Evolutionary conservation across 2,888 invertebrate species (phyloP).

Genomic region (Penaeus monodon): DNA sequence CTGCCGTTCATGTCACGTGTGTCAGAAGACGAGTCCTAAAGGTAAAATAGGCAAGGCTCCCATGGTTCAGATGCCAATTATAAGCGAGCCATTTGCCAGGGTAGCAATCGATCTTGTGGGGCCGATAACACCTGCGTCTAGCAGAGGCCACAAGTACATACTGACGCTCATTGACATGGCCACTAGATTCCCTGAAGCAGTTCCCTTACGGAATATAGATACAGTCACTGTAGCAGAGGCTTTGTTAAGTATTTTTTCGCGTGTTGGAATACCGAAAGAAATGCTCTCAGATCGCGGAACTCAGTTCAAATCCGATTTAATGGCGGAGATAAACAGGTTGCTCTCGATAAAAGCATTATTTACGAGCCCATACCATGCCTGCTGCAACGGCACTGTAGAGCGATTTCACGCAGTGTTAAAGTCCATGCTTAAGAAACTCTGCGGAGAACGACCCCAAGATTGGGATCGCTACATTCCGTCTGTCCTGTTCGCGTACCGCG

Average conservation of each 20-base stretch:
- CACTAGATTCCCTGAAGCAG: conserved; percentile 26
- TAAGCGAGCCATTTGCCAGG: conserved; percentile 17
- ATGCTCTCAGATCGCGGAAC: conserved; percentile 14
- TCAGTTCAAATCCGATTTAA: not conserved
- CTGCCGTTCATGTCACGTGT: not conserved
- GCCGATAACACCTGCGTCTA: not conserved
- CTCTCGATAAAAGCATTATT: not conserved
- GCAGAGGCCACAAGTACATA: not conserved
- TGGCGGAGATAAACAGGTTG: conserved; percentile 13
- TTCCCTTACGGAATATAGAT: conserved; percentile 14
- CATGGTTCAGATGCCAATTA: conserved; percentile 13
- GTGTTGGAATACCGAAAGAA: conserved; percentile 17
- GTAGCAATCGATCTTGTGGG: conserved; percentile 32
- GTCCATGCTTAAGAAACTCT: too few relatives aligned
- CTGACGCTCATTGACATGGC: conserved; percentile 17
- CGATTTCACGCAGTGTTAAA: too few relatives aligned
- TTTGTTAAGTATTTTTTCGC: conserved; percentile 5
- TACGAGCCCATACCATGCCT: too few relatives aligned
- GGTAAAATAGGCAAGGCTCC: not conserved
- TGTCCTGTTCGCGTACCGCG: too few relatives aligned
- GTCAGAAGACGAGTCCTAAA: too few relatives aligned
- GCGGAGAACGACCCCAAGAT: too few relatives aligned
- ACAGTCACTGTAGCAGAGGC: conserved; percentile 24
- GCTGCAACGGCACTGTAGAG: too few relatives aligned
- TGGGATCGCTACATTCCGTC: too few relatives aligned